Base-by-base conservation (phyloP, 2,797 vertebrate species). In the Xenentodon cancila region DNA sequence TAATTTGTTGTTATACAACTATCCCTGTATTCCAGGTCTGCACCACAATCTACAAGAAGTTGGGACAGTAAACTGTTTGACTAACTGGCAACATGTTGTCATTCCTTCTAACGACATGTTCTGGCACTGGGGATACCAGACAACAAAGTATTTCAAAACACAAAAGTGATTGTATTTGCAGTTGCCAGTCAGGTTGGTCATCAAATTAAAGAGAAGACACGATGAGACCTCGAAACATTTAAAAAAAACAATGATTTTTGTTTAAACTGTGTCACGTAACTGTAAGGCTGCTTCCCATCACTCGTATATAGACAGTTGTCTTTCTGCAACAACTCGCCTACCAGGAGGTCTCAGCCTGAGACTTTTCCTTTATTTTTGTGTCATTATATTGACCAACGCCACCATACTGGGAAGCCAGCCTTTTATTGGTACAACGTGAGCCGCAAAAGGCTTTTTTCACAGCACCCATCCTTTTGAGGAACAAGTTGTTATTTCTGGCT, bases 401-500 rank as follows among this genome's bases (percentile, higher is more conserved):
- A 42, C 47, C 51, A 27, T n/a, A 7, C 32, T 37, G 44, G 18
- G 19, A 46, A 3, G 44, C 44, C 44, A 45, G n/a, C n/a, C 44
- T 45, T 45, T 59, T 55, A 37, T 37, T 37, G 34, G 34, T 37
- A 37, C 34, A 37, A 11, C 11, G 11, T 37, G 34, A 37, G 34
- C 34, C 34, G 1, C 34, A 37, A 11, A 37, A 37, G 34, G 9
- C 3, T 37, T 37, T 37, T 37, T 30, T 30, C 21, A 18, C 53
- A 46, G 27, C 25, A 21, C 71, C 43, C 17, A 15, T 68, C 42
- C n/a, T 59, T 69, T 59, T 9, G 7, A 58, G 13, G 18, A 25
- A 50, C 5, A 30, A 6, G 22, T 65, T 49, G 4, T 49, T 83
- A 59, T 75, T 79, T 72, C 32, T 62, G 67, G 11, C 45, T 70